Conservation (phyloP, 2,113 vertebrate species). For the Noctilio leporinus region DNA sequence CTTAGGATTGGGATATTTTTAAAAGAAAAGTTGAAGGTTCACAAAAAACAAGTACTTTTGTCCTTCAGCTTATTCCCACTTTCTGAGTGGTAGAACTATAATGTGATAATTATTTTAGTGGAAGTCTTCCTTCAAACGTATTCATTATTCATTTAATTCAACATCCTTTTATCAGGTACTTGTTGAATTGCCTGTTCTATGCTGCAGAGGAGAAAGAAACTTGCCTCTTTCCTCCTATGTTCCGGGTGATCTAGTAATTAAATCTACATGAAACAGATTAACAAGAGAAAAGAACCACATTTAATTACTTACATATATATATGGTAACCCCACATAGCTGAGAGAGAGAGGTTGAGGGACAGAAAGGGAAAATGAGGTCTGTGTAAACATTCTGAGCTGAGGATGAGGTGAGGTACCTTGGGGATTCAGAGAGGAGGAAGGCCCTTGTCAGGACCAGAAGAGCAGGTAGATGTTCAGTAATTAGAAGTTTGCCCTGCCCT, state of each 20-base stretch:
- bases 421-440: not conserved
- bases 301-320: not conserved
- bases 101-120: conserved; percentile 7
- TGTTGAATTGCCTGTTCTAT: not conserved
- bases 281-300: not conserved
- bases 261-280: not conserved
- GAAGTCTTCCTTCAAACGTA: not conserved
- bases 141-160: not conserved
- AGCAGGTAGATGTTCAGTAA: not conserved
- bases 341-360: not conserved
- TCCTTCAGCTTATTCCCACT: not conserved
- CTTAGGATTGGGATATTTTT: not conserved
- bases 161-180: not conserved
- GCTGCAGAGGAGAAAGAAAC: not conserved
- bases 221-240: not conserved
- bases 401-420: not conserved
- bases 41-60: not conserved
- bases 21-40: not conserved
- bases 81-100: not conserved
- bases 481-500: not conserved
- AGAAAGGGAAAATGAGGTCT: not conserved
- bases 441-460: not conserved
- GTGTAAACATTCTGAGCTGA: not conserved
- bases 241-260: not conserved
- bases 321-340: not conserved